phyloP scores from a whole-genome alignment of 2,797 vertebrate genomes.

The Fistularia tabacaria region DNA sequence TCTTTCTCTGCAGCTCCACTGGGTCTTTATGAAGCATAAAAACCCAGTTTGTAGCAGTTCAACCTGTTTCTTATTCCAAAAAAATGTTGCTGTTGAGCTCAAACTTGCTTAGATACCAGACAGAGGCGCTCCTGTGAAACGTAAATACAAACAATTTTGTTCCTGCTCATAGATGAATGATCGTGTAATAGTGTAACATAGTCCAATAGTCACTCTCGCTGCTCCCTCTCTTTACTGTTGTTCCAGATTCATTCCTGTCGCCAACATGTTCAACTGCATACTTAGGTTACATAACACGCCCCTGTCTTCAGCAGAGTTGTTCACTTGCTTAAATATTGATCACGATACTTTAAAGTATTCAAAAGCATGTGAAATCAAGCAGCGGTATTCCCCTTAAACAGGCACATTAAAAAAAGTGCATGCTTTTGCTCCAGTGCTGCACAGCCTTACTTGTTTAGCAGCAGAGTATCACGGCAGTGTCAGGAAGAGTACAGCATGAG shows the following conservation, averaged over 20 bases:
- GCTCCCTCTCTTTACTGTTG: slow-evolving; percentile 16
- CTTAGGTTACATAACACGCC: slow-evolving; percentile 35
- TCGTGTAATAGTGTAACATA: slow-evolving; percentile 24
- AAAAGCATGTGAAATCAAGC: slow-evolving; percentile 35
- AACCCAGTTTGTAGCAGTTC: too few species aligned
- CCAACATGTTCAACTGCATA: slow-evolving; percentile 35
- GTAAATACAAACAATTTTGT: slow-evolving; percentile 6
- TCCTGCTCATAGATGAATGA: slow-evolving; percentile 24
- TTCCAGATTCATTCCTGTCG: slow-evolving; percentile 28
- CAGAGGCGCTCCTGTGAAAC: too few species aligned
- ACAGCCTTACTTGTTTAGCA: slow-evolving; percentile 41
- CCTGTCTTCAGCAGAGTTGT: slow-evolving; percentile 31
- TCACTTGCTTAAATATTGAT: slow-evolving; percentile 53
- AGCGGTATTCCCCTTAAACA: slow-evolving; percentile 24
- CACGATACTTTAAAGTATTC: slow-evolving; percentile 22
- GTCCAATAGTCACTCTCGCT: slow-evolving; percentile 12
- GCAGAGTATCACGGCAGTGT: slow-evolving; percentile 35
- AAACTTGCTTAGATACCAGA: too few species aligned
- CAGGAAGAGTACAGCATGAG: slow-evolving; percentile 32
- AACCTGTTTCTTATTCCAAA: too few species aligned
- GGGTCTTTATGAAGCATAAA: slow-evolving; percentile 11
- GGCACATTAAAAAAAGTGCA: slow-evolving; percentile 26
- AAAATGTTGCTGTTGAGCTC: too few species aligned
- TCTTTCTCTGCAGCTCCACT: slow-evolving; percentile 14
- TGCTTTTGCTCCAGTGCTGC: slow-evolving; percentile 34